Evolutionary conservation across 2,888 invertebrate species (phyloP).

Genomic region (Parnassius glacialis): DNA sequence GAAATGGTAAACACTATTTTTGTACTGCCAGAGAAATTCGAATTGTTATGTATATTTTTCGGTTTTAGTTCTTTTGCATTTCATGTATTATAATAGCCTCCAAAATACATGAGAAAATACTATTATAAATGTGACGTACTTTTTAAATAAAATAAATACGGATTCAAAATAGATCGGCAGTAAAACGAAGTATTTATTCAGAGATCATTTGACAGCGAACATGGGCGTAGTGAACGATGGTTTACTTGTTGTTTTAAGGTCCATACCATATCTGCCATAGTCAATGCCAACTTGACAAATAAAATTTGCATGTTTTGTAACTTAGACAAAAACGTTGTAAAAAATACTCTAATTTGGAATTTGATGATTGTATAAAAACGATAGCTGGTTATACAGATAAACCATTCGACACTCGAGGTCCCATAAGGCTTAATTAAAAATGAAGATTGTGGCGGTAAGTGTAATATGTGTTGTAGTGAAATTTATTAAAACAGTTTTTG

Average conservation of each 20-base stretch:
- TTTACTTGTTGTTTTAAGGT: constrained; percentile 47
- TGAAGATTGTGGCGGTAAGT: constrained; percentile 68
- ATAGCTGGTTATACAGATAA: constrained; percentile 44
- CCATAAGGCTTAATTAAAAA: constrained; percentile 47
- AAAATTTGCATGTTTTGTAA: constrained; percentile 72
- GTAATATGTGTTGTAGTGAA: neutral
- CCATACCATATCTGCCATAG: constrained; percentile 54
- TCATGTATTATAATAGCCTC: too few species aligned
- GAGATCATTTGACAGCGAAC: constrained; percentile 29
- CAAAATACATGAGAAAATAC: too few species aligned
- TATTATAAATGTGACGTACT: too few species aligned
- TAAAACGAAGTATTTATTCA: constrained; percentile 15
- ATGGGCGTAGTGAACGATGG: constrained; percentile 51
- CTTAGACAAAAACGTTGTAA: constrained; percentile 59
- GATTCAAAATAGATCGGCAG: too few species aligned
- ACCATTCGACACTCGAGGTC: constrained; percentile 57
- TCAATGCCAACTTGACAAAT: constrained; percentile 64
- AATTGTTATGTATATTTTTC: too few species aligned
- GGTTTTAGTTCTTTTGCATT: too few species aligned
- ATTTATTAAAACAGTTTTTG: too few species aligned
- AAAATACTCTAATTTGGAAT: constrained; percentile 70
- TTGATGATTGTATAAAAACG: constrained; percentile 69
- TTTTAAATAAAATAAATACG: too few species aligned
- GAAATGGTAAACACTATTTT: too few species aligned
- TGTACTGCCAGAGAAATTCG: too few species aligned